These are phyloP conservation scores for Sinocyclocheilus grahami DNA, from an alignment of 2,113 vertebrate genomes.

Conservation along the genomic window DNA sequence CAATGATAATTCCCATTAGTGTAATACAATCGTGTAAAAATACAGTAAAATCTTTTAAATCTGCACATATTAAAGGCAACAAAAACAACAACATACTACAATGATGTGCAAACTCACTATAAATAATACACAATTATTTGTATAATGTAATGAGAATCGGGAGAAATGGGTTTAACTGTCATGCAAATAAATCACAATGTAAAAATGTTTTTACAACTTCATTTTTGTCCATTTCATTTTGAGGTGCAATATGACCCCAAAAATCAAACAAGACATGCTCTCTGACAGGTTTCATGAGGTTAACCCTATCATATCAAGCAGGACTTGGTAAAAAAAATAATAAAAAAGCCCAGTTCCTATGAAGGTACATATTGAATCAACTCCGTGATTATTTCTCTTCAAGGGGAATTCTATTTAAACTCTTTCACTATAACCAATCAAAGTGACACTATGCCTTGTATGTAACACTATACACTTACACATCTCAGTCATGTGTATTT, in stretches of 20 bases:
- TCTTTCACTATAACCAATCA: background rate
- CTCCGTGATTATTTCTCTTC: too few species aligned
- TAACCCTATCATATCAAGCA: background rate
- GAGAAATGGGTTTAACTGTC: background rate
- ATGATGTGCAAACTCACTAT: background rate
- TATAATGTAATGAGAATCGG: background rate
- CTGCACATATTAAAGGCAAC: conserved; percentile 1
- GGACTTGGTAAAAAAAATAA: too few species aligned
- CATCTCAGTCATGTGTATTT: background rate
- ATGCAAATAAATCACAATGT: background rate
- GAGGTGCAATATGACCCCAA: background rate
- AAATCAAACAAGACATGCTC: background rate
- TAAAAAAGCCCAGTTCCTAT: background rate
- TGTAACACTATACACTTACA: background rate
- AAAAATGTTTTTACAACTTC: background rate
- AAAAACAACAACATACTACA: background rate
- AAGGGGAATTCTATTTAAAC: background rate
- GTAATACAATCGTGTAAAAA: background rate
- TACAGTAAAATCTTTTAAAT: background rate
- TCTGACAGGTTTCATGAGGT: background rate
- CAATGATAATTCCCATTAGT: background rate
- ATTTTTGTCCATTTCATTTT: background rate
- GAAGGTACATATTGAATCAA: background rate
- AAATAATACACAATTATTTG: background rate
- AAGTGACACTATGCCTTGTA: background rate